A percentile compares a stretch with the other conserved stretches of the same genome.
These are phyloP conservation scores for Hemicordylus capensis DNA, from an alignment of 2,113 vertebrate species.

Conservation along the genomic window DNA sequence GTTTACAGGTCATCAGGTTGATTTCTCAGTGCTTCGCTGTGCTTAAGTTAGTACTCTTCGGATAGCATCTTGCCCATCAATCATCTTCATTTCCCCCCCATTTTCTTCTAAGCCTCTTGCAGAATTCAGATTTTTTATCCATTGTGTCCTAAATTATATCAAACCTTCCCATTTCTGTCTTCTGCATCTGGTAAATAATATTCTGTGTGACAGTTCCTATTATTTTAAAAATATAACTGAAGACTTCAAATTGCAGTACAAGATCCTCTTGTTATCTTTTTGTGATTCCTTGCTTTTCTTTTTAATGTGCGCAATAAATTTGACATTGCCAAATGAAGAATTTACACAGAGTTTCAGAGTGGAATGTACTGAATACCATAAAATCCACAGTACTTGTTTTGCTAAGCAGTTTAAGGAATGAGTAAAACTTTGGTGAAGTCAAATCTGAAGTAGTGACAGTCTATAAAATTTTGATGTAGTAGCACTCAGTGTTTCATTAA, in stretches of 20 bases:
- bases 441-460: neutral
- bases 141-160: conserved; percentile 56
- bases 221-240: neutral
- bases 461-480: neutral
- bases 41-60: conserved; percentile 22
- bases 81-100: conserved; percentile 23
- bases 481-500: neutral
- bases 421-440: neutral
- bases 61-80: conserved; percentile 52
- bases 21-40: conserved; percentile 41
- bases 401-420: neutral
- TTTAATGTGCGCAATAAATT: neutral
- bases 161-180: conserved; percentile 42
- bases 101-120: conserved; percentile 43
- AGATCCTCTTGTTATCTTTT: neutral
- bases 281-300: conserved; percentile 1
- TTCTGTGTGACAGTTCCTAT: conserved; percentile 31
- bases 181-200: conserved; percentile 30
- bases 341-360: neutral
- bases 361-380: neutral
- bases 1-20: conserved; percentile 66
- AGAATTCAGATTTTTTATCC: conserved; percentile 53
- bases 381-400: neutral
- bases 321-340: neutral
- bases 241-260: neutral